Base-by-base conservation (phyloP, 2,888 invertebrate species). In the Dorcus parallelipipedus region DNA sequence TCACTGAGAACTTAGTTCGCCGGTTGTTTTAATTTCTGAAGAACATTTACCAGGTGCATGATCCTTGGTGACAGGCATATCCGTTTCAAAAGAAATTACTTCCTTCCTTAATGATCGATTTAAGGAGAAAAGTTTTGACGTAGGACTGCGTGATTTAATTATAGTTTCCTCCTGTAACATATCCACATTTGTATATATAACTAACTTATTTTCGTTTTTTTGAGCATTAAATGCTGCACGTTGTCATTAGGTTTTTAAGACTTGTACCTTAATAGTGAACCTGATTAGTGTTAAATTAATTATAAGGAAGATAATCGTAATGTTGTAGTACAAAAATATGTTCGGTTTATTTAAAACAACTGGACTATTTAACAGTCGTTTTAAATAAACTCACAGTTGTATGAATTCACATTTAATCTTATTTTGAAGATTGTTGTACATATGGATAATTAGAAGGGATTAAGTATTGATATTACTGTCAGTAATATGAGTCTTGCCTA, bases 51-150 rank as follows among this genome's bases (percentile, higher is more conserved):
- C 62, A 65, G 61, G 61, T 66, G 64, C 56, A 45, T 9, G 57
- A 43, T 45, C 57, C 49, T 23, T 17, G 56, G 53, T 57, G 65
- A 67, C 64, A 61, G 55, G 53, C 56, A 58, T 61, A 59, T 67
- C 67, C 67, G 65, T 54, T 64, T 57, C 52, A 43, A 58, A 67
- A 65, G 60, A 62, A 62, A 65, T 66, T 62, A 41, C 65, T 64
- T 67, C 65, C 67, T 65, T 65, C 63, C 61, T 59, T 55, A 56
- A 58, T 58, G 52, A 33, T 38, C 49, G 49, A 45, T 45, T 45
- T 45, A 45, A 45, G 23, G 45, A 45, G 45, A 45, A 45, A 45
- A 45, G 45, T 45, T 45, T 45, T 23, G 23, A 45, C 17, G 23
- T 17, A 45, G 20, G 3, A 5, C 9, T 23, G 14, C 45, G 23